Base-by-base conservation (phyloP, 2,113 vertebrate species). In the Limnothrissa miodon region DNA sequence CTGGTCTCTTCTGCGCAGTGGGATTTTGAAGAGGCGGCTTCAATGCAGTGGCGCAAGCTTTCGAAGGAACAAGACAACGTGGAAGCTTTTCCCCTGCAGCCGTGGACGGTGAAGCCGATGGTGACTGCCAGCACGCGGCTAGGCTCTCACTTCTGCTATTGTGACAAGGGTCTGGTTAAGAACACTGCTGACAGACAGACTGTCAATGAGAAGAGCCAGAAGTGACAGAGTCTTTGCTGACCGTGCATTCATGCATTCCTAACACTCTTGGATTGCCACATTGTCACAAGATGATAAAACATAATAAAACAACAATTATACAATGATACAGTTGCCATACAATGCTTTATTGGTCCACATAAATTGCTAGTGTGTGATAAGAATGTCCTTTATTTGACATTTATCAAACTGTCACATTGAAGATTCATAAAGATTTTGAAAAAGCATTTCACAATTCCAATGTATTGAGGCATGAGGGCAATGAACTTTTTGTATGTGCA, bases 11-110 rank as follows among this genome's bases (percentile, higher is more conserved):
- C 6, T 92, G 89, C 85, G 23, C 89, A 95, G 94, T 94, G 94
- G 93, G 94, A 94, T 85, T 95, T 94, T 53, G 93, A 93, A 89
- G 94, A 92, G 1, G n/a, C 91, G 0, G 23, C 91, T 51, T 90
- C 33, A 11, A 21, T 89, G 45, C 89, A 87, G 17, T 93, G 94
- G 93, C 92, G 80, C 83, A 66, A 81, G 87, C 48, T 62, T 45
- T 84, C 80, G 44, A 56, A 81, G 82, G 85, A 87, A 62, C 83
- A 81, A 36, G 83, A 85, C 21, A 39, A 83, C 8, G 39, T 46
- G 7, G 83, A 90, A 9, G 62, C 80, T 21, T 90, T 93, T 70
- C 88, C 86, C 1, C 78, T 90, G 11, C 89, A 90, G 56, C 86
- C 89, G 10, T 91, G 90, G 88, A 85, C 80, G 1, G 82, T 23